Evolutionary conservation across 2,113 vertebrate genomes (phyloP), one percentile per base, ranked within the genome.

Genomic region (Sisor rabdophorus): DNA sequence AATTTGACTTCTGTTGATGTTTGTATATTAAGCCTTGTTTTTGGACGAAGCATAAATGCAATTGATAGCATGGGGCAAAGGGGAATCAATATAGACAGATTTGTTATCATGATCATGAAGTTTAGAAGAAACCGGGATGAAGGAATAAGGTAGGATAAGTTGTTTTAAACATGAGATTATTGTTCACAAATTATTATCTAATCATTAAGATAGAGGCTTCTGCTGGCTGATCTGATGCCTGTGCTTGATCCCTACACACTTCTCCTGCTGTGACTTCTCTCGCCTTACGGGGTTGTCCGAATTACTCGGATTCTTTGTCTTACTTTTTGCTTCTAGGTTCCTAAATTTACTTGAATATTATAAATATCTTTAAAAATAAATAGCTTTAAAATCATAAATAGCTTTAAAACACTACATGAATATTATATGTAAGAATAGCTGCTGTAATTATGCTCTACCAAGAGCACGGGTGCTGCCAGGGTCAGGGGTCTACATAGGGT

Each of bases 181-280:
- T 68, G 16, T 26, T 7, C 4, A n/a, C 22, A 44, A 26, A 19
- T 50, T 50, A 24, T 69, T 69, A 69, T 69, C 48, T 69, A 69
- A 52, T 68, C 65, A 0, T 19, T 0, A 2, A 19, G 9, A 52
- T 19, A 16, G 17, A 28, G 10, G 50, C 28, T 30, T 47, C 24
- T 69, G 47, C 47, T 69, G 47, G 47, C 47, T 69, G 64, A 67
- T 67, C 64, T 26, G n/a, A 48, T 48, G 40, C 63, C 40, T 8
- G 10, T 9, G 36, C 40, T 8, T 16, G 22, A 68, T 68, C 24
- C 24, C 50, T 15, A 68, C 44, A 28, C 65, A 52, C 24, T 50
- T 68, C 65, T 28, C 11, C 65, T 50, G 65, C 44, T 68, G 24
- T 17, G 47, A 68, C 65, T 68, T 22, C 47, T 50, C 22, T 50